Conservation (phyloP, 1,140 invertebrate species). For the Drosophila micromelanica region DNA sequence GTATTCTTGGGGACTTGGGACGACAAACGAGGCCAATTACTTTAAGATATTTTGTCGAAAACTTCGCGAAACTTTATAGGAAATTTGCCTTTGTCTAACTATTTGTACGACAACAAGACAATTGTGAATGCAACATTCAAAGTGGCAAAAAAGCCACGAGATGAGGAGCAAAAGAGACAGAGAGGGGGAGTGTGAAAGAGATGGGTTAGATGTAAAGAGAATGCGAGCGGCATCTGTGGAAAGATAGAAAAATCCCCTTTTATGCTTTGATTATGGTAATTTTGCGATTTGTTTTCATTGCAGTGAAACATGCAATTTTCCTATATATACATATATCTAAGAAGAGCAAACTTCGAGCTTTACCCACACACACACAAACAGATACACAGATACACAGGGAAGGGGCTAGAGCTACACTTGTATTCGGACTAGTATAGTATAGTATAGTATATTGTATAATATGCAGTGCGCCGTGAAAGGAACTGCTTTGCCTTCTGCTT, state of each 20-base stretch:
- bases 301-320: slow-evolving; percentile 73
- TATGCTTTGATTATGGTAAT: slow-evolving; percentile 76
- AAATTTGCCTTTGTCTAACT: slow-evolving; percentile 35
- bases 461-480: slow-evolving; percentile 31
- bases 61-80: slow-evolving; percentile 48
- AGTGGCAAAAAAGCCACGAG: slow-evolving; percentile 1
- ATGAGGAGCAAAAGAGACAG: slow-evolving; percentile 20
- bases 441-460: slow-evolving; percentile 20
- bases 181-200: background rate
- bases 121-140: slow-evolving; percentile 15
- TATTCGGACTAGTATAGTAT: slow-evolving; percentile 7
- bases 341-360: slow-evolving; percentile 49
- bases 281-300: slow-evolving; percentile 76
- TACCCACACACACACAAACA: slow-evolving; percentile 7
- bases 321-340: slow-evolving; percentile 36
- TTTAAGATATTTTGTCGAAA: slow-evolving; percentile 66
- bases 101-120: slow-evolving; percentile 26
- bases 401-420: background rate
- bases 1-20: slow-evolving; percentile 28
- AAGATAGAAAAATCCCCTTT: slow-evolving; percentile 56
- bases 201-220: slow-evolving; percentile 10
- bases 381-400: background rate
- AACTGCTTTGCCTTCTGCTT: slow-evolving; percentile 51
- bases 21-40: slow-evolving; percentile 72
- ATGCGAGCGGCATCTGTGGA: slow-evolving; percentile 23